Evolutionary conservation across 2,888 invertebrate species (phyloP), one percentile per base, ranked within the genome.

Genomic region (Hirtodrosophila alboralis): DNA sequence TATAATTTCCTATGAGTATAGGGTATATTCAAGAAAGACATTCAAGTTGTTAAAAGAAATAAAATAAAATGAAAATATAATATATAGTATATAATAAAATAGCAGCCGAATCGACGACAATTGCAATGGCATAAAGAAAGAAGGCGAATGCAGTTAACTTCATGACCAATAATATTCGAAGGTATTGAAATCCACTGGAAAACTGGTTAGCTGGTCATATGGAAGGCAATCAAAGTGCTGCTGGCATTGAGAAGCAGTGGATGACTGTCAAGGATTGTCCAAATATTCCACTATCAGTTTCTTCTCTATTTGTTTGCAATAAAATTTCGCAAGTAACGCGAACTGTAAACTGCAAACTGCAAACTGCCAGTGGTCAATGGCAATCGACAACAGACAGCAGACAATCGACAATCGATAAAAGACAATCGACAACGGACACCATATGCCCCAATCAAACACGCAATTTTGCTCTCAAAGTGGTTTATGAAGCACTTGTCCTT

Each of bases 81-180:
- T 43, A 60, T 41, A 61, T 41, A 44, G 37, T 54, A 48, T 44
- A 37, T 51, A 58, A 69, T 74, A 64, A 78, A 80, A 54, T 30
- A 52, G 44, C 18, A 18, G 18, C 18, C 18, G 5, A 18, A 18
- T 4, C 18, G 18, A 48, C 51, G 67, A 49, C 53, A 52, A 37
- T 18, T 5, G 18, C 38, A 40, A 40, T 14, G 47, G 30, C 28
- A 26, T 38, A 16, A 27, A 45, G 27, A 14, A 36, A 18, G 53
- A 31, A 28, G 7, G 33, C 18, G 38, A 12, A 14, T 64, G 36
- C 34, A 64, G 40, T 64, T 57, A 28, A 41, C 38, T 49, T 64
- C 10, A 45, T 23, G 45, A 34, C 27, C 27, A 45, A 40, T 59
- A 43, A 41, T 43, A 47, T 47, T 34, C 13, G 33, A 58, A 45